Evolutionary conservation across 2,888 invertebrate genomes (phyloP), one percentile per base, ranked within the genome.

Genomic region (Rhopalosiphum nymphaeae): DNA sequence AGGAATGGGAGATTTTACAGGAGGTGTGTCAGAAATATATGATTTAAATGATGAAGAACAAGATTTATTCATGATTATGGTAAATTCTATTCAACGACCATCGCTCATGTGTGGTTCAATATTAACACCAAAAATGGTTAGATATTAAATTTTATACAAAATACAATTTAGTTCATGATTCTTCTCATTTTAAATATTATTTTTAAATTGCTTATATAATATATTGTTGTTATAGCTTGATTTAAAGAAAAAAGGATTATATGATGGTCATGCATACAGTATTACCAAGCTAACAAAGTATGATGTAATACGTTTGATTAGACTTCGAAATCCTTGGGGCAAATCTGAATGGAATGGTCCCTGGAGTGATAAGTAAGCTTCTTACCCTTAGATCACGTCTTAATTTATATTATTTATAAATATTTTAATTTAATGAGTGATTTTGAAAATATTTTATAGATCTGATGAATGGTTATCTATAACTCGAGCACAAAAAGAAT

Each of bases 1-100:
- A 96, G 99, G 99, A 0, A 98, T 99, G 98, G 99, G 99, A 96
- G 99, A 99, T 96, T 99, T 99, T 96, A 99, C 99, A 0, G 99
- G 99, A 0, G 99, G 99, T 9, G 98, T 99, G 0, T 98, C 98
- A 0, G 99, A 99, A 96, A 98, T 98, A 97, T 99, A 98, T 96
- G 98, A 99, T 95, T 97, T 99, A 95, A 95, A 96, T 67, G 96
- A 97, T 25, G 96, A 97, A 49, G 99, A 99, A 0, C 97, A 98
- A 29, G 98, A 98, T 96, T 97, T 99, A 95, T 98, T 98, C 96
- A 97, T 97, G 95, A 98, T 99, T 95, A 96, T 99, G 96, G 96
- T 98, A 94, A 99, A 99, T 96, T 99, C 99, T 0, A 97, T 97
- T 95, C 98, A 99, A 95, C 97, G 99, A 95, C 98, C 97, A 95